Conservation (phyloP, 2,888 invertebrate genomes). For the Cheilosia impressa region DNA sequence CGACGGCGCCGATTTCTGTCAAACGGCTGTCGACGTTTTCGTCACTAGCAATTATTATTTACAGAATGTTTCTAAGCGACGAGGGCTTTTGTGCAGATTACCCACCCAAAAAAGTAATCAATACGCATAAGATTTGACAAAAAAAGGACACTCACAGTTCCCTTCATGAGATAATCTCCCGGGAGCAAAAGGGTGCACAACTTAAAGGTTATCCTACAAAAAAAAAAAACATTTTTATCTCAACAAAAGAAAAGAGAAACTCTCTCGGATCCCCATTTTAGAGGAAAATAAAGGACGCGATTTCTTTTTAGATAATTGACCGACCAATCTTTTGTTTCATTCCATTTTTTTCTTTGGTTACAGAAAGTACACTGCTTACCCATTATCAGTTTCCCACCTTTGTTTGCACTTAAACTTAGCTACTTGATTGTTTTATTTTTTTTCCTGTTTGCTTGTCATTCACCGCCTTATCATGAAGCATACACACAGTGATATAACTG, state of each 20-base stretch:
- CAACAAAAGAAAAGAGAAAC: conserved; percentile 25
- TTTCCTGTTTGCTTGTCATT: background rate
- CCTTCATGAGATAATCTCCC: conserved; percentile 40
- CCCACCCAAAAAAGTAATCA: conserved; percentile 16
- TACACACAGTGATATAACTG: conserved; percentile 11
- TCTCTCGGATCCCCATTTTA: conserved; percentile 28
- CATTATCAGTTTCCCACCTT: conserved; percentile 52
- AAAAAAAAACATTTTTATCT: conserved; percentile 33
- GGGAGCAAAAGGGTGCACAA: conserved; percentile 39
- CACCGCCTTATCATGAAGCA: conserved; percentile 38
- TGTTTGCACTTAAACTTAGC: conserved; percentile 55
- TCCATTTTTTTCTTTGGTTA: background rate
- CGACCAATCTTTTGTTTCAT: conserved; percentile 8
- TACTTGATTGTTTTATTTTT: conserved; percentile 4
- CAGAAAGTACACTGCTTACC: conserved; percentile 4
- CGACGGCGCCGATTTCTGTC: conserved; percentile 24
- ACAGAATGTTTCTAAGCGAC: no score
- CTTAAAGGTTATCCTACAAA: conserved; percentile 24
- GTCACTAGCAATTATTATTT: background rate
- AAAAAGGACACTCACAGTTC: conserved; percentile 41
- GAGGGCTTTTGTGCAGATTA: no score
- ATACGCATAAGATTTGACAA: conserved; percentile 21
- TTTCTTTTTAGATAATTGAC: conserved; percentile 56
- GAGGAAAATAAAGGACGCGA: conserved; percentile 29
- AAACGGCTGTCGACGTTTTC: conserved; percentile 11